These are phyloP conservation scores for Drosophila barbarae DNA, from an alignment of 2,888 invertebrate genomes.

Conservation along the genomic window DNA sequence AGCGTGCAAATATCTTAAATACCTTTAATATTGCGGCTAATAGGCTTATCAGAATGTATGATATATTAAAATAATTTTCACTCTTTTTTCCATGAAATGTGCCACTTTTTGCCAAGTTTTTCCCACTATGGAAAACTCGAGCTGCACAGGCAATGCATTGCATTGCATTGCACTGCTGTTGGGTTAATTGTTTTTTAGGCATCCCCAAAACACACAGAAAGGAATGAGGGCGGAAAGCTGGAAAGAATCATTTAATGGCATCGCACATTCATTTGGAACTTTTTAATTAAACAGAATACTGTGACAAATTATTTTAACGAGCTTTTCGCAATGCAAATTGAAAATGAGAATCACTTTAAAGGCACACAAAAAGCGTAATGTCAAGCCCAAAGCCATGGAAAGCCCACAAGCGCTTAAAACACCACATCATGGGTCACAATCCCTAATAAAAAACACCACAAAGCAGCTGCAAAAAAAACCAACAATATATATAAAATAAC, in stretches of 20 bases:
- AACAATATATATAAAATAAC: conserved; percentile 2
- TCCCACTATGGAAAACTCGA: conserved; percentile 6
- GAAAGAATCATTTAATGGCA: conserved; percentile 48
- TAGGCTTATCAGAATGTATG: conserved; percentile 20
- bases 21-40: conserved; percentile 14
- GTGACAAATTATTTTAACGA: conserved; percentile 73
- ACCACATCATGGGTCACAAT: conserved; percentile 20
- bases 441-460: conserved; percentile 5
- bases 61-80: conserved; percentile 9
- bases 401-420: conserved; percentile 22
- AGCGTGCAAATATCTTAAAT: conserved; percentile 20
- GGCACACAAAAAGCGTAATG: conserved; percentile 20
- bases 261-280: conserved; percentile 56
- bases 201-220: conserved; percentile 25
- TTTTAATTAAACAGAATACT: conserved; percentile 67
- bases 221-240: conserved; percentile 13
- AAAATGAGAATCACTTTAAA: conserved; percentile 45
- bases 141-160: conserved; percentile 7
- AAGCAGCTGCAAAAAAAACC: conserved; percentile 2
- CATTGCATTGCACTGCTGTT: conserved; percentile 41
- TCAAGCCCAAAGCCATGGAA: conserved; percentile 5
- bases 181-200: conserved; percentile 69
- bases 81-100: conserved; percentile 6
- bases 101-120: conserved; percentile 14
- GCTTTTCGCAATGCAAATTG: conserved; percentile 45